Conservation (phyloP, 2,888 invertebrate genomes). For the Macaria liturata region DNA sequence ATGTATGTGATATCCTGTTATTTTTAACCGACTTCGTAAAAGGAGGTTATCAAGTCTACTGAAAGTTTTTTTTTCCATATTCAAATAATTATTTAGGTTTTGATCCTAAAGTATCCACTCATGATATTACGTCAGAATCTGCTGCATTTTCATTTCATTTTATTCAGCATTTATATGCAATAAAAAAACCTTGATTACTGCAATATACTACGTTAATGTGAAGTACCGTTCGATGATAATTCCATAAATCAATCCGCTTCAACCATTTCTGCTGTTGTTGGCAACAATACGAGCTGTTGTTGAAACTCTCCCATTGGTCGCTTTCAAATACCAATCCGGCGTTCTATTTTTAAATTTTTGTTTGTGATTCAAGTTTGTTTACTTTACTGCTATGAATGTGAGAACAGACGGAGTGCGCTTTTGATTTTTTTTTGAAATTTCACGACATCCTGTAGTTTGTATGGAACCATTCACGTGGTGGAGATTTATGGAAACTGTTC, state of each 20-base stretch:
- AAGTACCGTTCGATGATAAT: slow-evolving; percentile 52
- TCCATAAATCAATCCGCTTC: slow-evolving; percentile 66
- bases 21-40: too few relatives aligned
- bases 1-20: too few relatives aligned
- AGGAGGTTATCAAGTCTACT: too few relatives aligned
- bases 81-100: too few relatives aligned
- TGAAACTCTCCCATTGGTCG: slow-evolving; percentile 8
- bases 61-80: too few relatives aligned
- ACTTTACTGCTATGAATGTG: slow-evolving; percentile 4
- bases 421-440: too few relatives aligned
- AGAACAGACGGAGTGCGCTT: not conserved
- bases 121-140: too few relatives aligned
- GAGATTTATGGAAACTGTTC: too few relatives aligned
- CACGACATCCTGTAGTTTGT: too few relatives aligned
- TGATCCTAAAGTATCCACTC: too few relatives aligned
- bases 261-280: slow-evolving; percentile 34
- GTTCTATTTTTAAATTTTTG: slow-evolving; percentile 2
- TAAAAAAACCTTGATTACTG: slow-evolving; percentile 3
- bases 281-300: slow-evolving; percentile 21
- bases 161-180: not conserved
- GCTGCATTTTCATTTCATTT: not conserved
- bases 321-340: slow-evolving; percentile 8
- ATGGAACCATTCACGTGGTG: too few relatives aligned
- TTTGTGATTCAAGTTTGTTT: slow-evolving; percentile 11
- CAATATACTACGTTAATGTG: slow-evolving; percentile 18